These are phyloP conservation scores for Coenonympha arcania DNA, from an alignment of 2,888 invertebrate species.

Conservation along the genomic window DNA sequence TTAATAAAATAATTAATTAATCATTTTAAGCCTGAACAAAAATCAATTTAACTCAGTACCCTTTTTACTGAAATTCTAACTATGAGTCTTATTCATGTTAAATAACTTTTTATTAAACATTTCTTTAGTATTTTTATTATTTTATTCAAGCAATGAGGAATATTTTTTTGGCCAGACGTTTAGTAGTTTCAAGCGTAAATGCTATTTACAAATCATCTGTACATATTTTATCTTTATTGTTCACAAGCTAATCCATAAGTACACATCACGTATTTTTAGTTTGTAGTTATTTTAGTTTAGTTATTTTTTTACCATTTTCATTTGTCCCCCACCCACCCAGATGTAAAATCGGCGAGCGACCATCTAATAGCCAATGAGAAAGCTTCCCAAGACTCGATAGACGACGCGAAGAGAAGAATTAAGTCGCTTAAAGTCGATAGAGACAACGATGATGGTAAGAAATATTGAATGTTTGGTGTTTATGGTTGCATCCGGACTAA, in stretches of 20 bases:
- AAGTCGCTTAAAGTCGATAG: constrained; percentile 67
- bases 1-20: no score
- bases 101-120: no score
- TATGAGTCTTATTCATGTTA: no score
- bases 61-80: no score
- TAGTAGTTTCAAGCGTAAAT: neutral
- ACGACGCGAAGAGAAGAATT: constrained; percentile 64
- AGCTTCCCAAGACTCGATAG: constrained; percentile 58
- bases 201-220: constrained; percentile 4
- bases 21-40: no score
- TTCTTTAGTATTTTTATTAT: no score
- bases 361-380: constrained; percentile 47
- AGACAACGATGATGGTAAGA: constrained; percentile 69
- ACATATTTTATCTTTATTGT: constrained; percentile 1
- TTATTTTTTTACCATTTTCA: constrained; percentile 29
- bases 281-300: no score
- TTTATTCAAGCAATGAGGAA: no score
- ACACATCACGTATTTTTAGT: constrained; percentile 25
- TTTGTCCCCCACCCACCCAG: constrained; percentile 32
- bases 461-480: constrained; percentile 3
- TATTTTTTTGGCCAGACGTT: no score
- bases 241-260: neutral
- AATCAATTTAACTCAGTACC: no score
- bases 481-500: neutral
- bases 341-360: constrained; percentile 52